These are phyloP conservation scores for Calidris pugnax DNA, from an alignment of 2,113 vertebrate genomes.

Conservation along the genomic window DNA sequence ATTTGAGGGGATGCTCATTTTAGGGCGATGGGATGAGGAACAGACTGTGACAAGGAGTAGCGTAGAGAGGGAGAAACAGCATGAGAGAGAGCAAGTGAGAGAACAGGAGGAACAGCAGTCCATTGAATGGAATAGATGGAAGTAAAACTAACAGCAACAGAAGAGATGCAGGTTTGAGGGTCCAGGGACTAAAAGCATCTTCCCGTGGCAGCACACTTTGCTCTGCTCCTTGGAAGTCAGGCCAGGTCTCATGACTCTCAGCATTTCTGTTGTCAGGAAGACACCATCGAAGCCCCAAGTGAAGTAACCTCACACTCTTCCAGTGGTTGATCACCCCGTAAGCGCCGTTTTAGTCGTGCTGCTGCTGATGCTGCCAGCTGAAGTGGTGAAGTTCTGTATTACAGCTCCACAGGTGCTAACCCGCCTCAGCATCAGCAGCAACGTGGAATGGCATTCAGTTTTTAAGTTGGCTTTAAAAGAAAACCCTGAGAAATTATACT, in stretches of 20 bases:
- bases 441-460: background rate
- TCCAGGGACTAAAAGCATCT: background rate
- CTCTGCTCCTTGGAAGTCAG: background rate
- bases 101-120: background rate
- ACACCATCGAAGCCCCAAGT: background rate
- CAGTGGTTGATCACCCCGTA: background rate
- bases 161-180: background rate
- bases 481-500: background rate
- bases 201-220: background rate
- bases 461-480: background rate
- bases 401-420: conserved; percentile 13
- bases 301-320: background rate
- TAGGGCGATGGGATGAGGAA: background rate
- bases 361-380: background rate
- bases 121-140: background rate
- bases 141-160: background rate
- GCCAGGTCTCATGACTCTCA: background rate
- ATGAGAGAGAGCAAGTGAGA: background rate
- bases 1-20: background rate
- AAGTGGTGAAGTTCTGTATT: background rate
- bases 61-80: background rate
- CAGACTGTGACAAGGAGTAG: background rate
- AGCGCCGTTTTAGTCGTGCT: rapidly evolving
- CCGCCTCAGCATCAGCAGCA: background rate
- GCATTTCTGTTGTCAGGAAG: background rate